Evolutionary conservation across 1,140 invertebrate genomes (phyloP), one percentile per base, ranked within the genome.

Genomic region (Leptestheria dahalacensis): DNA sequence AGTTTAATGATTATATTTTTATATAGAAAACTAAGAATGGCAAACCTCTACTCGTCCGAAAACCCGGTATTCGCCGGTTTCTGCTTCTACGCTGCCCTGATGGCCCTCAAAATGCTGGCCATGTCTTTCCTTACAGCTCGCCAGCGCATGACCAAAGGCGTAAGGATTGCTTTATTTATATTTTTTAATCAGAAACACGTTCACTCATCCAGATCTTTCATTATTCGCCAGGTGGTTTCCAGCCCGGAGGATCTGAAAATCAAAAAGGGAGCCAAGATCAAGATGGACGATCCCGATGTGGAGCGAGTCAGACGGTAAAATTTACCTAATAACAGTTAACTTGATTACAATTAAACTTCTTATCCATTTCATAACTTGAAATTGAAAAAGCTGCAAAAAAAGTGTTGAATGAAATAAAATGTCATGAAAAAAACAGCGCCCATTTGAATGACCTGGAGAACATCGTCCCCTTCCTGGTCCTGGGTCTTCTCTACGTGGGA

Each of bases 391-490:
- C n/a, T 41, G 15, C 33, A 41, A 41, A 41, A 41, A 41, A 41
- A 41, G 6, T 41, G 33, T 41, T 9, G 6, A 41, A 41, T 41
- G 15, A 41, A 41, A 41, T 41, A 41, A 41, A 41, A 15, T 41
- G 6, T 41, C 6, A 41, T 9, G 6, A 41, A 41, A 9, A 41
- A 41, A 9, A 41, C 64, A 82, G 82, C 64, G 79, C 80, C 15
- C 83, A 85, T 66, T 69, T 75, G 55, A 85, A 85, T 65, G 83
- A 85, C 65, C 63, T 85, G 54, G 83, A 85, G 68, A 85, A 84
- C 63, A 75, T 84, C 59, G 66, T 80, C 10, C 73, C 79, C 3
- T 85, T 83, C 72, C 73, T 82, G 9, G 64, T 77, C 1, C 69
- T 79, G 47, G 81, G 78, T 1, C 73, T 77, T 0, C 62, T 82